Conservation (phyloP, 92 coral and sea anemone genomes). For the Bergia puertoricense region DNA sequence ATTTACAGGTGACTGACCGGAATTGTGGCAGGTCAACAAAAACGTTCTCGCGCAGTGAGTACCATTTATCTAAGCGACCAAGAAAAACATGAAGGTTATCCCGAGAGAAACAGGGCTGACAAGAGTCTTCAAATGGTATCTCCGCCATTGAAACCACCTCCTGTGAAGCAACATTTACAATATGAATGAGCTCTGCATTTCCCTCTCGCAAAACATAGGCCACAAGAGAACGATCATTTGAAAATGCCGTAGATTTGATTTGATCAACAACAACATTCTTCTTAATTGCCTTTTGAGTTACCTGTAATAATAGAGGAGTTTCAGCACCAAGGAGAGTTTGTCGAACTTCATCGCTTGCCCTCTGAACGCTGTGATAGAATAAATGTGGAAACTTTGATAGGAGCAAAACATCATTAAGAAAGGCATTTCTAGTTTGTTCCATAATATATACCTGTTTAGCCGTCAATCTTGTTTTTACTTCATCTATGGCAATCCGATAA, state of each 20-base stretch:
- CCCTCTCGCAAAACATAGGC: too few relatives aligned
- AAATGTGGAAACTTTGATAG: neutral
- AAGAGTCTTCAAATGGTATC: neutral
- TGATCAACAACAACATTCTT: too few relatives aligned
- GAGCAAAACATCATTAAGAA: neutral
- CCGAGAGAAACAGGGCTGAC: slow-evolving; percentile 22
- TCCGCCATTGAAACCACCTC: neutral
- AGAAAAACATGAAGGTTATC: slow-evolving; percentile 44
- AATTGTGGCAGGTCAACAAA: slow-evolving; percentile 30
- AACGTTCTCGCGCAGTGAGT: slow-evolving; percentile 22
- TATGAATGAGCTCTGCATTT: too few relatives aligned
- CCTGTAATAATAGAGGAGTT: too few relatives aligned
- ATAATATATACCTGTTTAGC: too few relatives aligned
- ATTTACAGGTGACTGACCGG: neutral
- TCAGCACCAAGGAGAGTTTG: too few relatives aligned
- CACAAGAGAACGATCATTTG: neutral
- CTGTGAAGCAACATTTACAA: too few relatives aligned
- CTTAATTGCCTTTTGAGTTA: too few relatives aligned
- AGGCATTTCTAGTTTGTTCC: neutral
- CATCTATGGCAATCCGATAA: neutral
- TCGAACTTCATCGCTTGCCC: too few relatives aligned
- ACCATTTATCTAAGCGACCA: slow-evolving; percentile 48
- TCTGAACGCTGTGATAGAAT: neutral
- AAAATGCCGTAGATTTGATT: too few relatives aligned
- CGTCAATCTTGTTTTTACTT: neutral